phyloP scores from a whole-genome alignment of 2,888 invertebrate genomes.

The Cremastobaeus sp. region DNA sequence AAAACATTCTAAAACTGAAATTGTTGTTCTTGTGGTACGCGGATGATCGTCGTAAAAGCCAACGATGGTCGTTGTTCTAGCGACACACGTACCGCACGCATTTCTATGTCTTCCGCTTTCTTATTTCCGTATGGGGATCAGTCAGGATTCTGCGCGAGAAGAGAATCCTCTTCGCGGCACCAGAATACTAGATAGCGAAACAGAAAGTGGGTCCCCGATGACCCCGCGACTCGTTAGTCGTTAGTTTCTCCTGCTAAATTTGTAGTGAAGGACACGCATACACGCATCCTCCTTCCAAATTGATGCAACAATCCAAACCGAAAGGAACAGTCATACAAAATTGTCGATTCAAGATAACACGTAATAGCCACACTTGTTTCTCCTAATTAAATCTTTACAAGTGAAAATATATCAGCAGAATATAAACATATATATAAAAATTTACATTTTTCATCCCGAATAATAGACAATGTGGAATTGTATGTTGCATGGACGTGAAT shows the following conservation, averaged over 20 bases:
- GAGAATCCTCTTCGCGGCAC: constrained; percentile 25
- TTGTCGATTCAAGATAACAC: too few relatives aligned
- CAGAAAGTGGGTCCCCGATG: constrained; percentile 57
- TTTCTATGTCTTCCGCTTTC: constrained; percentile 60
- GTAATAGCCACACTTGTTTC: too few relatives aligned
- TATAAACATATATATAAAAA: too few relatives aligned
- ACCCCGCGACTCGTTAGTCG: constrained; percentile 47
- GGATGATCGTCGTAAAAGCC: constrained; percentile 43
- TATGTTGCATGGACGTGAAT: too few relatives aligned
- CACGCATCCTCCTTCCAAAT: constrained; percentile 21
- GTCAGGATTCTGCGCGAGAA: constrained; percentile 25
- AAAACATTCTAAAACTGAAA: constrained; percentile 28
- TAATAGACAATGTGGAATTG: too few relatives aligned
- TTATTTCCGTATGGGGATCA: constrained; percentile 56
- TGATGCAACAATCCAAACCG: too few relatives aligned
- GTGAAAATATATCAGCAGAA: too few relatives aligned
- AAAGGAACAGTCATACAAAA: too few relatives aligned
- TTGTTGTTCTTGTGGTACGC: constrained; percentile 26
- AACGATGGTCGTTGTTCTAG: constrained; percentile 39
- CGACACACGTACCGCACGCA: constrained; percentile 36
- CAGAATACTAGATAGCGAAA: constrained; percentile 48
- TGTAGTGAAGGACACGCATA: constrained; percentile 49
- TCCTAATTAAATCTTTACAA: too few relatives aligned
- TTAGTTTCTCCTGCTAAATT: constrained; percentile 54
- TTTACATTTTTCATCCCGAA: too few relatives aligned